Evolutionary conservation across 2,888 invertebrate species (phyloP).

Genomic region (Volucella inanis): DNA sequence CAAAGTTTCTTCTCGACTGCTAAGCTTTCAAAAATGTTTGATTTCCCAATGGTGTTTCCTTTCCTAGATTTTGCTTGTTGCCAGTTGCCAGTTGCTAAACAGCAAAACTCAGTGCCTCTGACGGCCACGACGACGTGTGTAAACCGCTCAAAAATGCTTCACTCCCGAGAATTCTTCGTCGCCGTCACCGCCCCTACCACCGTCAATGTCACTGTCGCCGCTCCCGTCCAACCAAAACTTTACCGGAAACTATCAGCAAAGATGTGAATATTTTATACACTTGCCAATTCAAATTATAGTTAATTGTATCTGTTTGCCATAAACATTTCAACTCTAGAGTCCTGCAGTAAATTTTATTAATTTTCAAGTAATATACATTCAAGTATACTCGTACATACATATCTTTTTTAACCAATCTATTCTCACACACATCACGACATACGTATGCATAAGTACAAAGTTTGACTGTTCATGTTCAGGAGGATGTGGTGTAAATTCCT

Average conservation of each 20-base stretch:
- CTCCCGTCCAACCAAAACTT: conserved; percentile 18
- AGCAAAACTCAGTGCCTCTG: conserved; percentile 54
- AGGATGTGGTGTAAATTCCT: neutral
- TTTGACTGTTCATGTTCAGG: conserved; percentile 20
- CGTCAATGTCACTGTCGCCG: neutral
- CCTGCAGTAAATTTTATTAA: conserved; percentile 71
- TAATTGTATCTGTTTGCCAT: conserved; percentile 44
- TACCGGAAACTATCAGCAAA: conserved; percentile 50
- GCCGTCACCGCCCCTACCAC: neutral
- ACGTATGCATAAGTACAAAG: neutral
- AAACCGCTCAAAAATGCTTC: conserved; percentile 56
- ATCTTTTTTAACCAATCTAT: neutral
- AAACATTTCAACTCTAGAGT: conserved; percentile 36
- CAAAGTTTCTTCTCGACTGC: conserved; percentile 71
- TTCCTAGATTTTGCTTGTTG: conserved; percentile 25
- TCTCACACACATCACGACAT: no score
- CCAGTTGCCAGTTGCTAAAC: conserved; percentile 63
- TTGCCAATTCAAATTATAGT: conserved; percentile 68
- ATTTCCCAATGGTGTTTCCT: conserved; percentile 63
- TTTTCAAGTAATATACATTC: conserved; percentile 38
- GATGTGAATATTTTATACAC: conserved; percentile 67
- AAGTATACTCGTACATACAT: neutral
- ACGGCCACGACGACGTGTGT: conserved; percentile 57
- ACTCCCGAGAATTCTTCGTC: conserved; percentile 52
- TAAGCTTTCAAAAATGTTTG: conserved; percentile 72